A percentile compares a stretch with the other conserved stretches of the same genome.
These are phyloP conservation scores for Zosterops pallidus DNA, from an alignment of 2,113 vertebrate species.

Conservation along the genomic window DNA sequence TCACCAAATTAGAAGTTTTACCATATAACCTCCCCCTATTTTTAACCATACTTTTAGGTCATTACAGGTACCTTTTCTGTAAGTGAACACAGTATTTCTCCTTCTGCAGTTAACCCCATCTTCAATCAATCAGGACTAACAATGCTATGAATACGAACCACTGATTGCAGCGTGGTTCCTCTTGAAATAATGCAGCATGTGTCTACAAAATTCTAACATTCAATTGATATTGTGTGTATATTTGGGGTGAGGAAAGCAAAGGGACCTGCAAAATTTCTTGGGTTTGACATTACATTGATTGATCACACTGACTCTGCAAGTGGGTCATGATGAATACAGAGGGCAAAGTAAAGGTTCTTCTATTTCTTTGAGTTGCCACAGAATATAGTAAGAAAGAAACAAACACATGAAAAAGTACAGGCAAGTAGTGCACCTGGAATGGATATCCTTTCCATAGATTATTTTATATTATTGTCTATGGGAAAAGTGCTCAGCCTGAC, in stretches of 20 bases:
- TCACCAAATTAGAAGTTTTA: conserved; percentile 15
- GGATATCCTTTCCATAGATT: neutral
- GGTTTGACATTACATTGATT: neutral
- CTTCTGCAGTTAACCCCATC: neutral
- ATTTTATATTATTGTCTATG: neutral
- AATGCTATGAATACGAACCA: neutral
- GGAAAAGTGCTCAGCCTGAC: neutral
- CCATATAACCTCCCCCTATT: neutral
- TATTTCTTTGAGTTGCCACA: neutral
- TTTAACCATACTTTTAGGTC: neutral
- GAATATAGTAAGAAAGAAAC: neutral
- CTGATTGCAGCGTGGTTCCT: neutral
- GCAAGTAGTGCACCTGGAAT: neutral
- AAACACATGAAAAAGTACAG: neutral
- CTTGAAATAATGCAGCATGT: neutral
- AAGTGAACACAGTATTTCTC: neutral
- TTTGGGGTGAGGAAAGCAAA: neutral
- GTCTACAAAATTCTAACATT: neutral
- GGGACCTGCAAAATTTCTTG: neutral
- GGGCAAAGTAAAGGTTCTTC: neutral
- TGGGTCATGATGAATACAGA: neutral
- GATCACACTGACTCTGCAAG: neutral
- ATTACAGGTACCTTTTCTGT: neutral
- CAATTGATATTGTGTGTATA: neutral
- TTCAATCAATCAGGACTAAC: neutral